Evolutionary conservation across 2,797 vertebrate species (phyloP).

Genomic region (Chromis chromis): DNA sequence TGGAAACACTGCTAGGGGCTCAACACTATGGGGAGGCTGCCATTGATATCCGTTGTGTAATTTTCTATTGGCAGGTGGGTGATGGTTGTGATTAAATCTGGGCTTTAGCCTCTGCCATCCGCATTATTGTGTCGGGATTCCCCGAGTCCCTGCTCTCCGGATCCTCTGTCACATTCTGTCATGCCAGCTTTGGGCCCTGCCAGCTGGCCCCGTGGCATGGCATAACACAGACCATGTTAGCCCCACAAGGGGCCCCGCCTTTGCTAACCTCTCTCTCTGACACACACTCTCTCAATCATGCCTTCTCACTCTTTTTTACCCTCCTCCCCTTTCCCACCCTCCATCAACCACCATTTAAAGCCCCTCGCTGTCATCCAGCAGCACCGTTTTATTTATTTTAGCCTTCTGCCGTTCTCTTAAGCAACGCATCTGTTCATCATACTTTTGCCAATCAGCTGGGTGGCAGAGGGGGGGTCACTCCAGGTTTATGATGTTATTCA

Average conservation of each 20-base stretch:
- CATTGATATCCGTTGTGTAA: constrained; percentile 81
- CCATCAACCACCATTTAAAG: constrained; percentile 53
- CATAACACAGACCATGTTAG: constrained; percentile 73
- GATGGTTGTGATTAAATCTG: constrained; percentile 86
- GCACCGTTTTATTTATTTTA: constrained; percentile 69
- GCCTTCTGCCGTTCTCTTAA: constrained; percentile 49
- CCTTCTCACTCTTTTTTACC: constrained; percentile 37
- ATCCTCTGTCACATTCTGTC: constrained; percentile 88
- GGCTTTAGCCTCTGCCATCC: constrained; percentile 82
- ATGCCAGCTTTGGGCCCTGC: constrained; percentile 83
- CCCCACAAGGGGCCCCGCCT: constrained; percentile 52
- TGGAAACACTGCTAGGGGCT: constrained; percentile 71
- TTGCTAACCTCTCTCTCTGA: constrained; percentile 17
- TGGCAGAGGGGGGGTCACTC: constrained; percentile 54
- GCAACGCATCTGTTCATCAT: constrained; percentile 59
- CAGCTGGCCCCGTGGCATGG: constrained; percentile 80
- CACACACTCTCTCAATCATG: constrained; percentile 34
- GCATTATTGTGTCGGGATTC: constrained; percentile 88
- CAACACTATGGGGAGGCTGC: constrained; percentile 71
- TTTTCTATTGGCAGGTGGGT: constrained; percentile 87
- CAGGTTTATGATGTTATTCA: constrained; percentile 71
- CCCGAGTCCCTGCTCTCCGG: constrained; percentile 80
- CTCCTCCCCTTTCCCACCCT: constrained; percentile 32
- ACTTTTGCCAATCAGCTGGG: constrained; percentile 57
- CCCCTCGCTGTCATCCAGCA: constrained; percentile 55